Base-by-base conservation (phyloP, 2,113 vertebrate genomes). In the Otis tarda region DNA sequence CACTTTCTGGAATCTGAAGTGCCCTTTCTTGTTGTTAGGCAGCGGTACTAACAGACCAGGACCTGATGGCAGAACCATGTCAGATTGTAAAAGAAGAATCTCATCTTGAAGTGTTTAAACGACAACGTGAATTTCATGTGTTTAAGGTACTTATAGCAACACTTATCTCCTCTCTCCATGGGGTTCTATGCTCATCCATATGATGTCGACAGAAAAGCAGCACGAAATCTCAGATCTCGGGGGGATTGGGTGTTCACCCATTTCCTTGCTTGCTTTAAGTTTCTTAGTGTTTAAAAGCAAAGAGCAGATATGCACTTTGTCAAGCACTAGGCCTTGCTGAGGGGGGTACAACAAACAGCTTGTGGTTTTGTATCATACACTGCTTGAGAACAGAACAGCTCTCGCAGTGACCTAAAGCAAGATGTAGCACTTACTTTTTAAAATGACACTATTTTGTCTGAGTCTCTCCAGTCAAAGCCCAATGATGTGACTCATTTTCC, bases 1-100 rank as follows among this genome's bases (percentile, higher is more conserved):
- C 4, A 14, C 90, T 88, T 93, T 89, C 87, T 95, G 93, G 87
- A 90, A 83, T 90, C 67, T 77, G 67, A 83, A 85, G 87, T 73
- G 82, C 59, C 31, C 67, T 80, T 87, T 83, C 59, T 84, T 79
- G 45, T 92, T 88, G 61, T 87, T 83, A 91, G 84, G 81, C 93
- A 95, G 93, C 70, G 87, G 49, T 31, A 77, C 65, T 79, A 79
- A 90, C 74, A 95, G 70, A 85, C 25, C 61, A 60, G 69, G 80
- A 63, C 25, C 59, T n/a, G 84, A 77, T 11, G 45, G 82, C 87
- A 90, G 65, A 79, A 69, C 41, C 50, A 77, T 17, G 56, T 88
- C 28, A 87, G n/a, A 74, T 8, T 76, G 67, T 63, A 80, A 61
- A 81, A 60, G 30, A 59, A 55, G 4, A 75, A 79, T 60, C 33